phyloP scores from a whole-genome alignment of 2,888 invertebrate species.

The Drosophila percnosoma region DNA sequence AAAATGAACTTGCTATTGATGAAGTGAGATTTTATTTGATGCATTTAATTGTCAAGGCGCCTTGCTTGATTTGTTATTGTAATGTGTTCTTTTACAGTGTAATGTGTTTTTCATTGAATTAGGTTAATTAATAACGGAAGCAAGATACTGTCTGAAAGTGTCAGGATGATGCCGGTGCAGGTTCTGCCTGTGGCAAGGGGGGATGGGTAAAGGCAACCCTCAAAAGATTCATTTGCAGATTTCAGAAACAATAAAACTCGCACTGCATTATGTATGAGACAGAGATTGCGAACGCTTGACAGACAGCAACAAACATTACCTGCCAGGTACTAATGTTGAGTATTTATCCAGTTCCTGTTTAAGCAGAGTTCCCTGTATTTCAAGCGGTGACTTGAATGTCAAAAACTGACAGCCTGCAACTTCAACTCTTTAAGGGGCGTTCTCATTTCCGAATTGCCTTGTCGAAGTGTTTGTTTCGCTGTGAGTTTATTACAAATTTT shows the following conservation, averaged over 20 bases:
- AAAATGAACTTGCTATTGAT: background rate
- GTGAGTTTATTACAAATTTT: conserved; percentile 73
- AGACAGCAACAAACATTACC: conserved; percentile 45
- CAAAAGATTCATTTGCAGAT: conserved; percentile 56
- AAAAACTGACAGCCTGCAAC: conserved; percentile 11
- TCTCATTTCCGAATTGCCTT: conserved; percentile 30
- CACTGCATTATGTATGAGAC: conserved; percentile 65
- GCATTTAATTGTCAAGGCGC: background rate
- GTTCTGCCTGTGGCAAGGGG: background rate
- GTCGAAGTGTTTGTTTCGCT: conserved; percentile 28
- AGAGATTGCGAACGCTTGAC: conserved; percentile 43
- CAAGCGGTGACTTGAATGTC: conserved; percentile 20
- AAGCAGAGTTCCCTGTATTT: conserved; percentile 50
- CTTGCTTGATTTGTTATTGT: conserved; percentile 20
- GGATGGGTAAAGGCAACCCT: conserved; percentile 24
- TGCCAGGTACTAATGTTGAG: conserved; percentile 36
- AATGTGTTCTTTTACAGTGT: conserved; percentile 44
- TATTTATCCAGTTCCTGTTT: conserved; percentile 1
- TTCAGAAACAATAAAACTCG: conserved; percentile 74
- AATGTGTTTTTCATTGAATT: conserved; percentile 36
- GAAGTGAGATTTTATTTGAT: background rate
- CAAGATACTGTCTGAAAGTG: conserved; percentile 21
- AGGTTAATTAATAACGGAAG: conserved; percentile 21
- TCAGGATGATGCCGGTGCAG: conserved; percentile 28
- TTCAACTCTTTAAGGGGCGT: conserved; percentile 50